Percentiles rank a stretch among this genome's conserved stretches.
These are phyloP conservation scores for Pogonocichla stellata DNA, from an alignment of 2,113 vertebrate genomes.

Conservation along the genomic window DNA sequence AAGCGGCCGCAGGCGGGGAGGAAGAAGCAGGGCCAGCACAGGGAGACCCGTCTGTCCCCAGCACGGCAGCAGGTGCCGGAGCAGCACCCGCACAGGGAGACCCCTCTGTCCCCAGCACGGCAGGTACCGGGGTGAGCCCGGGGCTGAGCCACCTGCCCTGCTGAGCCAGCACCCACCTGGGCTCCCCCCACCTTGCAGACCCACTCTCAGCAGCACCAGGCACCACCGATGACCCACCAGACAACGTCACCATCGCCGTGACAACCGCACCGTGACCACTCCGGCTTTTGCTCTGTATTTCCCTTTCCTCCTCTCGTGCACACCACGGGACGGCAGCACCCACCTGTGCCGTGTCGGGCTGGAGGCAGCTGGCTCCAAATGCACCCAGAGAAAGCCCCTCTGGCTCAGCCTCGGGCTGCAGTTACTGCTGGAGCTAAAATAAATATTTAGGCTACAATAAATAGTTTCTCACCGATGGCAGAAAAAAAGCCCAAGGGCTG, in stretches of 20 bases:
- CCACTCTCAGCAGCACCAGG: accelerated
- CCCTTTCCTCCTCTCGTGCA: not conserved
- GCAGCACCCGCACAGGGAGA: not conserved
- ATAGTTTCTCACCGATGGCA: not conserved
- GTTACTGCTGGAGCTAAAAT: not conserved
- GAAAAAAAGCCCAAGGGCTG: not conserved
- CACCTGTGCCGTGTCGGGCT: not conserved
- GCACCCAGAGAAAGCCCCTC: not conserved
- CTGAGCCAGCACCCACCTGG: not conserved
- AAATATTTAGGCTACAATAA: not conserved
- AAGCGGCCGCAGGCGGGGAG: not conserved
- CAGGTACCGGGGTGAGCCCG: not conserved
- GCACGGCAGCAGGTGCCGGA: not conserved
- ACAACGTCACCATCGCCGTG: not conserved
- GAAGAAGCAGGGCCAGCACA: not conserved
- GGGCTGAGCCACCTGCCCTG: accelerated
- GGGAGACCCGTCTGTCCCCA: accelerated
- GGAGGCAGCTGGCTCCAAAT: not conserved
- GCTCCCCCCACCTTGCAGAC: not conserved
- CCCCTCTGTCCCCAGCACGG: accelerated
- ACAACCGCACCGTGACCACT: not conserved
- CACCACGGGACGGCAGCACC: not conserved
- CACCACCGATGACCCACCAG: accelerated
- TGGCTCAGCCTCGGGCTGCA: not conserved
- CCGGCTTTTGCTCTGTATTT: not conserved